phyloP scores from a whole-genome alignment of 2,113 vertebrate species.

The Gorilla gorilla region DNA sequence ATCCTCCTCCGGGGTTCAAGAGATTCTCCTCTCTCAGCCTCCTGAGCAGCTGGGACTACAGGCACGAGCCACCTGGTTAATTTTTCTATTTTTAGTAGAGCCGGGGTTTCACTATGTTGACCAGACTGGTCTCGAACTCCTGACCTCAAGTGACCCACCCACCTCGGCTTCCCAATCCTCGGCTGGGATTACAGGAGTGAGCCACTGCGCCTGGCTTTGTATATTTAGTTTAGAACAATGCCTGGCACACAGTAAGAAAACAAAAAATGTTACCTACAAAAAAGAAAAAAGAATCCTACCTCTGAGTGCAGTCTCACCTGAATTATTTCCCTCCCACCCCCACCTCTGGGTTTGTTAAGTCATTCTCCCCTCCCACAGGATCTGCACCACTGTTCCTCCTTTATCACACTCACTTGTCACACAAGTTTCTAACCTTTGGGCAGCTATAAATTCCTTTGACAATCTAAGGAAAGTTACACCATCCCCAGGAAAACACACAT shows the following conservation, averaged over 20 bases:
- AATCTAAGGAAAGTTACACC: neutral
- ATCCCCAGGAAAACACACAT: neutral
- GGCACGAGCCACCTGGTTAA: neutral
- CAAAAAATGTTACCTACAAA: neutral
- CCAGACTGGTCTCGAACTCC: neutral
- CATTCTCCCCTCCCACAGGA: too few species aligned
- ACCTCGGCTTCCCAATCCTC: neutral
- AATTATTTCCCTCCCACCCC: neutral
- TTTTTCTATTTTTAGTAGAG: neutral
- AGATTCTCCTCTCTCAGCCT: neutral
- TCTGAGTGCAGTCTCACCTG: neutral
- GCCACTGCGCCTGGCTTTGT: neutral
- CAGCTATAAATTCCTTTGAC: neutral
- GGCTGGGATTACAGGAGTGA: neutral
- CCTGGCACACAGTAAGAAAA: neutral
- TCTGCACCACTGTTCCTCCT: neutral
- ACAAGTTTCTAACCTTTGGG: neutral
- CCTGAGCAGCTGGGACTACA: neutral
- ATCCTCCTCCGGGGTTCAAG: neutral
- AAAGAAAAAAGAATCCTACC: neutral
- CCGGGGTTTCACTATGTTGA: neutral
- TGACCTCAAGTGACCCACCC: neutral
- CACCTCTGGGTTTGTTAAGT: neutral
- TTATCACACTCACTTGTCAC: neutral
- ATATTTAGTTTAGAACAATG: neutral